phyloP scores from a whole-genome alignment of 2,113 vertebrate genomes.

The Sander lucioperca region DNA sequence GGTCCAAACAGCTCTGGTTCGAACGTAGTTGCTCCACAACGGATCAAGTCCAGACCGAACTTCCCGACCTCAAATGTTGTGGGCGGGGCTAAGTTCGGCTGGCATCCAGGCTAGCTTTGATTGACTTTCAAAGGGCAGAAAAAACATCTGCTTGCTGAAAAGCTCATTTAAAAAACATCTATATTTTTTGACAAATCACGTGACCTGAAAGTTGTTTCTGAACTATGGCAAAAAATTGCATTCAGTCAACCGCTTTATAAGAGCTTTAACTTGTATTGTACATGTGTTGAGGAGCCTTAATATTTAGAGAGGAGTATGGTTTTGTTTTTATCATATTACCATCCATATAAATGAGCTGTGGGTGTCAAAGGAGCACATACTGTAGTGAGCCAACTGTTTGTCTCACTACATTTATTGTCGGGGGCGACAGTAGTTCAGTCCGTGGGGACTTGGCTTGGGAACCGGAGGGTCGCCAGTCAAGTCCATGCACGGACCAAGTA shows the following conservation, averaged over 20 bases:
- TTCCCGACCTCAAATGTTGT: no score
- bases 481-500: no score
- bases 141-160: not conserved
- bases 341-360: conserved; percentile 6
- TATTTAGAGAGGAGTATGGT: not conserved
- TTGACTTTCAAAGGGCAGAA: not conserved
- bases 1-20: no score
- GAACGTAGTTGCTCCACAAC: no score
- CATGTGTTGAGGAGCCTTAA: not conserved
- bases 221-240: not conserved
- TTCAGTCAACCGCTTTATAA: not conserved
- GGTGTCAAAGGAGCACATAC: not conserved
- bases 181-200: not conserved
- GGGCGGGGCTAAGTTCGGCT: no score
- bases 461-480: no score
- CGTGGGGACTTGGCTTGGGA: no score
- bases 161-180: not conserved
- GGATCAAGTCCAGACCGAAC: no score
- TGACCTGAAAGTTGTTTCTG: not conserved
- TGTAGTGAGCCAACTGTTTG: not conserved
- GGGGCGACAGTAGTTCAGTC: no score
- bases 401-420: not conserved
- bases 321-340: not conserved
- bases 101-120: no score
- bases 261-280: not conserved